Conservation (phyloP, 2,888 invertebrate genomes). For the Tineola bisselliella region DNA sequence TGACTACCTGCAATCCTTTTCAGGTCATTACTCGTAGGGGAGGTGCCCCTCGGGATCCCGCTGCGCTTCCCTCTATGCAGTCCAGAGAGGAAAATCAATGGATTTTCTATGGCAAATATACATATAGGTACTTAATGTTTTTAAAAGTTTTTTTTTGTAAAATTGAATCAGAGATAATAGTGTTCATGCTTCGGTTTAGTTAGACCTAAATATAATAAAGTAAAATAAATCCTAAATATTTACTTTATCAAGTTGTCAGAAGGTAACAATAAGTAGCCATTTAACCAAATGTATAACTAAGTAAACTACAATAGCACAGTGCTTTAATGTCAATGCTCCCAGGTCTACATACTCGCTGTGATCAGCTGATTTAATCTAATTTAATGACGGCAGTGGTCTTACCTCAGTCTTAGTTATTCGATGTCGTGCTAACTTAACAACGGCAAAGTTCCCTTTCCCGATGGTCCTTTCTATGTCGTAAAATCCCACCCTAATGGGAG, state of each 20-base stretch:
- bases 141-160: too few species aligned
- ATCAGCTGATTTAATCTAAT: background rate
- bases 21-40: background rate
- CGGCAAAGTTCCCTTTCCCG: conserved; percentile 99
- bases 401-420: conserved; percentile 99
- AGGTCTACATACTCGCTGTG: background rate
- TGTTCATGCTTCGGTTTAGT: too few species aligned
- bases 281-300: background rate
- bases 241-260: background rate
- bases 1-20: background rate
- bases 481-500: conserved; percentile 91
- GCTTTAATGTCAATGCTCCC: background rate
- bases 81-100: background rate
- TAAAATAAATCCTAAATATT: background rate
- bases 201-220: too few species aligned
- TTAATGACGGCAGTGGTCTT: conserved; percentile 30
- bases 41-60: background rate
- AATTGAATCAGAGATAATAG: too few species aligned
- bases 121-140: too few species aligned
- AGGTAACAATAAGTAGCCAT: background rate
- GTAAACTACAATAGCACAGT: background rate
- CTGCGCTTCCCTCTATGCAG: background rate
- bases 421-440: conserved; percentile 97
- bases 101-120: background rate
- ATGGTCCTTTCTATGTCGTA: conserved; percentile 98